Conservation (phyloP, 2,797 vertebrate genomes). For the Manis crassicaudata region DNA sequence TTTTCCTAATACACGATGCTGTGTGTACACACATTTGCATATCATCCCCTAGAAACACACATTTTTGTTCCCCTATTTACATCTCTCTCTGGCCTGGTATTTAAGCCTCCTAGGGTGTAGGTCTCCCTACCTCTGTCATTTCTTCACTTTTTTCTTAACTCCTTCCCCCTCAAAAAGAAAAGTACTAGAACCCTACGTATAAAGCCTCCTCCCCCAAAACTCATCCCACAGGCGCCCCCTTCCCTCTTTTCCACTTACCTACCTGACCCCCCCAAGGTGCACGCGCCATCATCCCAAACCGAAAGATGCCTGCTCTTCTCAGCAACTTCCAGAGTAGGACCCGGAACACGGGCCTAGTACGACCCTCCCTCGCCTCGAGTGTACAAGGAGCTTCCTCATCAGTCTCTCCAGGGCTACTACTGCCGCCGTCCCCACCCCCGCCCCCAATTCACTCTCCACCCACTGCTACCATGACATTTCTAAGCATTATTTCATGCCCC, state of each 20-base stretch:
- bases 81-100: background rate
- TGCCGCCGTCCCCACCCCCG: background rate
- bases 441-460: background rate
- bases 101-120: background rate
- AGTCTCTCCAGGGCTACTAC: background rate
- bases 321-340: background rate
- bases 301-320: background rate
- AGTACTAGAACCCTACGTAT: background rate
- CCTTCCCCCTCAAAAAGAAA: background rate
- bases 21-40: background rate
- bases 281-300: background rate
- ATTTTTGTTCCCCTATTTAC: background rate
- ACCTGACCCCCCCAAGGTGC: background rate
- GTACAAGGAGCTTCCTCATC: background rate
- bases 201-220: background rate
- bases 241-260: background rate
- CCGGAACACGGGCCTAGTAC: fast-evolving
- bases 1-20: background rate
- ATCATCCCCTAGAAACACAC: background rate
- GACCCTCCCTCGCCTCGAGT: background rate
- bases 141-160: background rate
- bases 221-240: background rate
- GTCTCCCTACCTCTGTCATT: background rate
- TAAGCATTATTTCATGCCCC: background rate
- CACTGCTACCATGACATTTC: background rate